phyloP scores from a whole-genome alignment of 2,797 vertebrate species.

The Dendrocincla fuliginosa region DNA sequence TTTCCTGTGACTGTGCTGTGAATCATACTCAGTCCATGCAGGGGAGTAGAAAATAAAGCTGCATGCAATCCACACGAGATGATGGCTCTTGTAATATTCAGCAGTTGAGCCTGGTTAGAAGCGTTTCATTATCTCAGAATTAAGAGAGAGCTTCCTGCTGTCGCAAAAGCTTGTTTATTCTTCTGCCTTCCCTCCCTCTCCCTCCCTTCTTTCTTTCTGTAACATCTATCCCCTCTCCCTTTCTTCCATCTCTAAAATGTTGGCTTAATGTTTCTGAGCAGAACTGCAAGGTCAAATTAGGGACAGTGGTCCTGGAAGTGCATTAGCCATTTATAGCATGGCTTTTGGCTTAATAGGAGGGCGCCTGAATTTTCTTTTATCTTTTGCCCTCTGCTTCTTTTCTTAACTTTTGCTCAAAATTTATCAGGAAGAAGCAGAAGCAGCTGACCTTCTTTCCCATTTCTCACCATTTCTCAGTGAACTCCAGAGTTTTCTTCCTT shows the following conservation, averaged over 20 bases:
- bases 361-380: background rate
- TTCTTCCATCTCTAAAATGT: slow-evolving; percentile 30
- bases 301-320: slow-evolving; percentile 19
- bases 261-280: slow-evolving; percentile 25
- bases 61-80: slow-evolving; percentile 71
- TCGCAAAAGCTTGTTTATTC: slow-evolving; percentile 70
- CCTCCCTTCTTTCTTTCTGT: background rate
- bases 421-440: background rate
- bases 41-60: slow-evolving; percentile 76
- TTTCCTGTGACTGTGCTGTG: slow-evolving; percentile 74
- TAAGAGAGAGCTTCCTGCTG: slow-evolving; percentile 74
- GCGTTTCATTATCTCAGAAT: slow-evolving; percentile 76
- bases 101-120: slow-evolving; percentile 74
- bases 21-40: slow-evolving; percentile 72
- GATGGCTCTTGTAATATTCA: slow-evolving; percentile 76
- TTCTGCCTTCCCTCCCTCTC: background rate
- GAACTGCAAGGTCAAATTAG: slow-evolving; percentile 50
- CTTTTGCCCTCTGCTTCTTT: background rate
- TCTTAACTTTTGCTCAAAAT: background rate
- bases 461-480: background rate
- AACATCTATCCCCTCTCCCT: background rate
- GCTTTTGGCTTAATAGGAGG: background rate
- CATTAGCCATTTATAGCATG: background rate
- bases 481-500: background rate
- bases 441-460: background rate